Conservation (phyloP, 2,888 invertebrate genomes). For the Phragmatobia fuliginosa region DNA sequence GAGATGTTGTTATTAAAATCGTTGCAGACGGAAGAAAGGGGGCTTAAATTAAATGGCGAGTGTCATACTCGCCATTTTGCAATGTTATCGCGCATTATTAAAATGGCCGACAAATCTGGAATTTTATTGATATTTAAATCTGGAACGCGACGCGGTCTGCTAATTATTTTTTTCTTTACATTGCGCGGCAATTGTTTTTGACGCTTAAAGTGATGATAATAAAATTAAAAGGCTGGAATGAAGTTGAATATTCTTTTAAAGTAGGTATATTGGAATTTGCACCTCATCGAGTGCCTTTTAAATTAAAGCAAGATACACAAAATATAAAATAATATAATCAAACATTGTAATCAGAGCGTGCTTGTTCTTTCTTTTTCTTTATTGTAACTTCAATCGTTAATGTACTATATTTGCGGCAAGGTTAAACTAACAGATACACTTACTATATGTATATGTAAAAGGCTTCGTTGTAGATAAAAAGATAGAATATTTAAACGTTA, state of each 20-base stretch:
- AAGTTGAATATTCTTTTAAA: conserved; percentile 20
- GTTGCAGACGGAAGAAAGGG: conserved; percentile 74
- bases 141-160: conserved; percentile 46
- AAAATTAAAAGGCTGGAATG: conserved; percentile 24
- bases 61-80: conserved; percentile 67
- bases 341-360: not conserved
- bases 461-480: too few species aligned
- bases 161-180: conserved; percentile 52
- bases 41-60: conserved; percentile 69
- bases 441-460: too few species aligned
- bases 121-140: conserved; percentile 75
- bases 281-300: conserved; percentile 28
- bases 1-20: conserved; percentile 79
- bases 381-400: too few species aligned
- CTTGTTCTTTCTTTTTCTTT: too few species aligned
- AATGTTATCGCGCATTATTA: conserved; percentile 44
- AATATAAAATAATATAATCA: conserved; percentile 11
- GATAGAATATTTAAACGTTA: not conserved
- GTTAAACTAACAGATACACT: too few species aligned
- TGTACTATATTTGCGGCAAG: too few species aligned
- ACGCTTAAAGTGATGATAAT: conserved; percentile 29
- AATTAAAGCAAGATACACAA: conserved; percentile 25
- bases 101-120: conserved; percentile 72
- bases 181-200: conserved; percentile 51
- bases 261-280: conserved; percentile 20